These are phyloP conservation scores for Pogonognathellus flavescens DNA, from an alignment of 1,140 invertebrate species.

Conservation along the genomic window DNA sequence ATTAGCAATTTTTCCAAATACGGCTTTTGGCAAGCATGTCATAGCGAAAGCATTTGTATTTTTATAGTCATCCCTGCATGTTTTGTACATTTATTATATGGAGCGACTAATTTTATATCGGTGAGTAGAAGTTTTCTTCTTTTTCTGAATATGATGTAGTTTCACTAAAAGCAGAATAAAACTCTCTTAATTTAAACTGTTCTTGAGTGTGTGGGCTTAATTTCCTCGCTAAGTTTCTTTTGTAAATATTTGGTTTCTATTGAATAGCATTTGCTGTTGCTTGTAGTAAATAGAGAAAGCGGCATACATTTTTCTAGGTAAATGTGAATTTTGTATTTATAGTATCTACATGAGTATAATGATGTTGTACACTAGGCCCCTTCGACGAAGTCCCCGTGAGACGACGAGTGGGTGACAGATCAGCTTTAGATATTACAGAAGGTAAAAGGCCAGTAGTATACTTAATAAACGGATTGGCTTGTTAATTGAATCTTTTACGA, in stretches of 20 bases:
- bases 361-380: slow-evolving; percentile 64
- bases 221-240: background rate
- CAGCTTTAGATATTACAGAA: slow-evolving; percentile 76
- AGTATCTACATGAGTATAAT: slow-evolving; percentile 44
- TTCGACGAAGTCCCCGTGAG: slow-evolving; percentile 69
- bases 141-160: background rate
- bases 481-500: background rate
- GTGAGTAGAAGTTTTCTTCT: too few relatives aligned
- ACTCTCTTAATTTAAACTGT: background rate
- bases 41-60: too few relatives aligned
- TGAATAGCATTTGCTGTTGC: slow-evolving; percentile 12
- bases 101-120: too few relatives aligned
- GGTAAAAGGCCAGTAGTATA: slow-evolving; percentile 67
- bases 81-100: too few relatives aligned
- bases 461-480: slow-evolving; percentile 27
- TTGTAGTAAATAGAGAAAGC: slow-evolving; percentile 11
- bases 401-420: slow-evolving; percentile 75
- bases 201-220: slow-evolving; percentile 13
- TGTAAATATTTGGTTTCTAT: slow-evolving; percentile 4
- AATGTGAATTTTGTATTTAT: slow-evolving; percentile 46
- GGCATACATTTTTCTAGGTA: slow-evolving; percentile 29
- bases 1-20: too few relatives aligned
- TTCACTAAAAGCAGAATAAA: background rate
- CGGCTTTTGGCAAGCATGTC: too few relatives aligned
- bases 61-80: too few relatives aligned